A percentile compares a stretch with the other conserved stretches of the same genome.
Evolutionary conservation across 2,888 invertebrate genomes (phyloP).

Genomic region (Eupithecia pulchellata): DNA sequence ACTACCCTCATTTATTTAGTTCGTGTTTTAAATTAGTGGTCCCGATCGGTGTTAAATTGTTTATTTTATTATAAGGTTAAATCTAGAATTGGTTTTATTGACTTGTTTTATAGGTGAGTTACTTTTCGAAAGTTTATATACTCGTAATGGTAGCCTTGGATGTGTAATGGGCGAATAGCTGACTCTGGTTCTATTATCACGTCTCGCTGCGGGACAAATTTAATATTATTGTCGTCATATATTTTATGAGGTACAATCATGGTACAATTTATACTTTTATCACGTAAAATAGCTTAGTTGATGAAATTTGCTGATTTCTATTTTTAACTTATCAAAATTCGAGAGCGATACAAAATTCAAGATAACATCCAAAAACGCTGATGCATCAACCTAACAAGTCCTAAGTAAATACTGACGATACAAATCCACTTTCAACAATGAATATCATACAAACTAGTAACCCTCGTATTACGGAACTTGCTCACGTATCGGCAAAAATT

Average conservation of each 20-base stretch:
- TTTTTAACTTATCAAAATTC: not conserved
- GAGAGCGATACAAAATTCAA: not conserved
- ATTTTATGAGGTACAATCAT: not conserved
- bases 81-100: constrained; percentile 18
- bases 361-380: constrained; percentile 25
- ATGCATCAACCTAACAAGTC: constrained; percentile 47
- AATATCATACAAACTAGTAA: constrained; percentile 57
- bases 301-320: not conserved
- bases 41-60: constrained; percentile 48
- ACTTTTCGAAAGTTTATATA: not conserved
- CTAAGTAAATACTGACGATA: constrained; percentile 53
- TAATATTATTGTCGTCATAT: not conserved
- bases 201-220: not conserved
- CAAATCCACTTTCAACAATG: constrained; percentile 56
- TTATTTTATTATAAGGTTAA: constrained; percentile 51
- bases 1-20: constrained; percentile 80
- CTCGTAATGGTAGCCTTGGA: not conserved
- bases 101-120: not conserved
- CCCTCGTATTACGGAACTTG: constrained; percentile 67
- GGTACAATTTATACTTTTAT: not conserved
- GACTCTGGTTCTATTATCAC: not conserved
- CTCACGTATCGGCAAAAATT: constrained; percentile 78
- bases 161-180: not conserved
- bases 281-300: not conserved
- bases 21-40: constrained; percentile 76